Evolutionary conservation across 2,888 invertebrate species (phyloP).

Genomic region (Drosophila villosipedis): DNA sequence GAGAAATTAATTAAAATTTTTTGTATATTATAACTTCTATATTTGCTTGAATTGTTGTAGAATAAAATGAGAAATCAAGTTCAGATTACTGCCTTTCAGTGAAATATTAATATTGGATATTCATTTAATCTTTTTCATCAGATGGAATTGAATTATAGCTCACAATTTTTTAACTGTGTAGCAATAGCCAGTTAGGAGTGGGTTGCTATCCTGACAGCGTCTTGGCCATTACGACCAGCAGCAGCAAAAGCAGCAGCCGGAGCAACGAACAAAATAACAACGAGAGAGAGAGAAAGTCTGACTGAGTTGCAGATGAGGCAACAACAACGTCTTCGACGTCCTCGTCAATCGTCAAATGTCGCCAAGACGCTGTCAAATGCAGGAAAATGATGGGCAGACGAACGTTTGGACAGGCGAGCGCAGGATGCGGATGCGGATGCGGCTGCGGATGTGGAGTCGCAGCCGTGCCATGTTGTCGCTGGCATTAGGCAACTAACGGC

Average conservation of each 20-base stretch:
- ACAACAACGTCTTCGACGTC: constrained; percentile 67
- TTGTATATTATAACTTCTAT: neutral
- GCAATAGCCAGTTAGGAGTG: constrained; percentile 3
- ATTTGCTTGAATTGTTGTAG: accelerated
- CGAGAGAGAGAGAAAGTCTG: neutral
- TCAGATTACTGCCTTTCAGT: neutral
- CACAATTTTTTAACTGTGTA: neutral
- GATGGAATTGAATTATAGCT: neutral
- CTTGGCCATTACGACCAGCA: constrained; percentile 62
- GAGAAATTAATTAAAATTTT: neutral
- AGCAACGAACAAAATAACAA: constrained; percentile 59
- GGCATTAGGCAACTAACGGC: constrained; percentile 76
- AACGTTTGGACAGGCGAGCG: constrained; percentile 44
- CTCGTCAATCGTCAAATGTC: constrained; percentile 84
- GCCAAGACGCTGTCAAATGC: constrained; percentile 79
- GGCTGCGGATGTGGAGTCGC: constrained; percentile 45
- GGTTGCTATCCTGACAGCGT: constrained; percentile 40
- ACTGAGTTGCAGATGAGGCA: constrained; percentile 14
- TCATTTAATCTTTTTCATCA: neutral
- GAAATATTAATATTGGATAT: neutral
- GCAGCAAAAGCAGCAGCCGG: constrained; percentile 14
- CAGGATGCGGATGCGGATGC: constrained; percentile 38
- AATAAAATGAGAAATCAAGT: neutral
- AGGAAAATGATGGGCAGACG: constrained; percentile 63
- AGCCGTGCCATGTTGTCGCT: constrained; percentile 74